Evolutionary conservation across 2,888 invertebrate genomes (phyloP).

Genomic region (Nasonovia ribisnigri): DNA sequence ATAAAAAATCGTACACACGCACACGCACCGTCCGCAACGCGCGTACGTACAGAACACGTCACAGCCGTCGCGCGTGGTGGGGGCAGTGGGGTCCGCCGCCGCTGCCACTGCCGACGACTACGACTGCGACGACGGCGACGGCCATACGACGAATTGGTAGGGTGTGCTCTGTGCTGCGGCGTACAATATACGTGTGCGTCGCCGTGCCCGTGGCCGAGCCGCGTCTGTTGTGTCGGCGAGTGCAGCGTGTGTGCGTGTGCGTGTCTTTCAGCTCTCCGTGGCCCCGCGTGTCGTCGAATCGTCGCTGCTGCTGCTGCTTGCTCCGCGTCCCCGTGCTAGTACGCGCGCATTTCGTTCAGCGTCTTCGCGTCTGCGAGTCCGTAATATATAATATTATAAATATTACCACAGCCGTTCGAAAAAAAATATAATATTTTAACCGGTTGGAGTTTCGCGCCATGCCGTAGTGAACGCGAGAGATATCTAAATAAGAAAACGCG

Average conservation of each 20-base stretch:
- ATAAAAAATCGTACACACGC: not conserved
- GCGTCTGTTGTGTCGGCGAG: constrained; percentile 33
- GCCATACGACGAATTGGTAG: constrained; percentile 39
- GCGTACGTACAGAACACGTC: not conserved
- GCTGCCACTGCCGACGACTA: not conserved
- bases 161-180: constrained; percentile 14
- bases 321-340: not conserved
- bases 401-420: not conserved
- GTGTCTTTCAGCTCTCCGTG: not conserved
- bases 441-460: not conserved
- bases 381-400: not conserved
- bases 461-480: not conserved
- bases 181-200: constrained; percentile 27
- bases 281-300: not conserved
- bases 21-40: not conserved
- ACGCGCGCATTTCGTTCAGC: not conserved
- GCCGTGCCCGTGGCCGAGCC: not conserved
- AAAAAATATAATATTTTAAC: no score
- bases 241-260: constrained; percentile 15
- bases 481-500: not conserved
- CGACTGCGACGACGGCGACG: not conserved
- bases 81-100: not conserved
- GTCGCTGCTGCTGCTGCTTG: not conserved
- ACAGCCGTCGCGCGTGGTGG: constrained; percentile 3
- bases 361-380: not conserved